Evolutionary conservation across 2,113 vertebrate species (phyloP), one percentile per base, ranked within the genome.

Genomic region (Lipotes vexillifer): DNA sequence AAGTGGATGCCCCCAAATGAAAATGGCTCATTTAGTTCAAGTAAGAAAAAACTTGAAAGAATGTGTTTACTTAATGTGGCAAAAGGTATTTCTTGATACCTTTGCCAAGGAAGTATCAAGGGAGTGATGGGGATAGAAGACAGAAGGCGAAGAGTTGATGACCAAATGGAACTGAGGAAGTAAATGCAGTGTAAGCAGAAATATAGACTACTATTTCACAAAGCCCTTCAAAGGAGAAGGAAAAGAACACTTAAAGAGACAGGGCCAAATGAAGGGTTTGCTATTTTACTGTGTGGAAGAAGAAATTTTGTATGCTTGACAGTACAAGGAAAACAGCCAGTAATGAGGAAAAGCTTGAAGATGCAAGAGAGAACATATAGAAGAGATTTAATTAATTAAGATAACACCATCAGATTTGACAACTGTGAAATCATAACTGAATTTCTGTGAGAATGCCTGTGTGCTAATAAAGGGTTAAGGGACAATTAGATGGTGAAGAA

Each of bases 381-480:
- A 90, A 93, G 13, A 87, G 23, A 90, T 95, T 94, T 90, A 93
- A 91, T 94, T 90, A 93, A 91, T 92, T 96, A 38, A 83, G 61
- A 86, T 69, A 96, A 90, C 8, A 94, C 3, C n/a, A 92, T 49
- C 41, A 57, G 27, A 69, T 77, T 46, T 66, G 36, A 72, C 36
- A 94, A 81, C 8, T 81, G 8, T 66, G 38, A 86, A 90, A 90
- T 77, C 14, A 29, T 52, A 93, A 77, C 1, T 87, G 66, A 93
- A 96, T 81, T 68, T 90, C 66, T 72, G 38, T 61, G 14, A 69
- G 52, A 95, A 69, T 77, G 23, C 3, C 13, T 89, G 3, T 2
- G 15, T 20, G 59, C 57, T 93, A 82, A 90, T 33, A 84, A 65
- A 86, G n/a, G 23, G 14, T 75, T 93, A 87, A 87, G 25, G 33